Conservation (phyloP, 2,113 vertebrate genomes). For the Xenopus borealis region DNA sequence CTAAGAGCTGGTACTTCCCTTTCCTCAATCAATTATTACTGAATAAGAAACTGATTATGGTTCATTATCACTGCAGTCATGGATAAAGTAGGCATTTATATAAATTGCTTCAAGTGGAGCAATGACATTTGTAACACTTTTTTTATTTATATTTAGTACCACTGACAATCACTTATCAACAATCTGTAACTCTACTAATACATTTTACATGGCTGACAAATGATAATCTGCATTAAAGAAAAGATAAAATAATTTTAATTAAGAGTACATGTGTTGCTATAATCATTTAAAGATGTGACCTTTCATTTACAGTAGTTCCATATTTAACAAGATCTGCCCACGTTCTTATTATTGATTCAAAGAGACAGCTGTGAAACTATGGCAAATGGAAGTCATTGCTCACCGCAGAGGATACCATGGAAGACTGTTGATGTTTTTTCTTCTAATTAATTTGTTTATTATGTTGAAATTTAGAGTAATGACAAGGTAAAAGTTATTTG, state of each 20-base stretch:
- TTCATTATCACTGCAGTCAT: slow-evolving; percentile 44
- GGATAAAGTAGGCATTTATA: slow-evolving; percentile 1
- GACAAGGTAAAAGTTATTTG: too few species aligned
- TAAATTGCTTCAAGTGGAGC: slow-evolving; percentile 14
- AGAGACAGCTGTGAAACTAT: too few species aligned
- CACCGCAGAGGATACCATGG: too few species aligned
- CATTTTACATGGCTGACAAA: background rate
- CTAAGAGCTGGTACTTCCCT: slow-evolving; percentile 27
- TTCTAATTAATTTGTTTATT: too few species aligned
- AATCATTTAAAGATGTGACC: background rate
- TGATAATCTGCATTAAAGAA: background rate
- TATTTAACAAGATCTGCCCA: background rate
- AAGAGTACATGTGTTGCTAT: background rate
- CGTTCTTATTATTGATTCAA: background rate
- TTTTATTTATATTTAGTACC: slow-evolving; percentile 13
- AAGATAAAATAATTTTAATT: background rate
- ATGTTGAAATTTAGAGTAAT: too few species aligned
- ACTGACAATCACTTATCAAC: slow-evolving; percentile 2
- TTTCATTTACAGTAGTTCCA: background rate
- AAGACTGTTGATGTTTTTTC: too few species aligned
- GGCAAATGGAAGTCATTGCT: too few species aligned
- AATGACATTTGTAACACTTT: slow-evolving; percentile 33
- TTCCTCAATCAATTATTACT: slow-evolving; percentile 44
- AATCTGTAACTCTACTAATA: background rate
- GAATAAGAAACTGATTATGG: slow-evolving; percentile 44